A percentile compares a stretch with the other conserved stretches of the same genome.
These are phyloP conservation scores for Thyatira batis DNA, from an alignment of 2,888 invertebrate species.

Conservation along the genomic window DNA sequence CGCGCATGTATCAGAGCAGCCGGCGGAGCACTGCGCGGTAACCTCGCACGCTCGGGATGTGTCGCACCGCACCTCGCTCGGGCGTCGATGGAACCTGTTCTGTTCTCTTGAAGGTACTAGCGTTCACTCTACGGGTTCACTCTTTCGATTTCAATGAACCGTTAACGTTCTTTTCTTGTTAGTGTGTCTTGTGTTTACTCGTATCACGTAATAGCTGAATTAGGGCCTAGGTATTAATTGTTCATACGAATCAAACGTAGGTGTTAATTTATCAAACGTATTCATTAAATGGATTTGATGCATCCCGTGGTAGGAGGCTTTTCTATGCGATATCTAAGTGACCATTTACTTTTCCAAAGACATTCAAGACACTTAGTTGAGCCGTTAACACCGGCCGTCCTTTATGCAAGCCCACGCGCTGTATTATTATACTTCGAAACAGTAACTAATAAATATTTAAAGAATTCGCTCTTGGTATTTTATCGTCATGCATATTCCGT, in stretches of 20 bases:
- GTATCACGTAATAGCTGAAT: conserved; percentile 61
- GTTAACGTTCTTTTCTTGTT: conserved; percentile 73
- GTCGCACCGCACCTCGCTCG: conserved; percentile 31
- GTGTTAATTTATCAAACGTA: conserved; percentile 16
- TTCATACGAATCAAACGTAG: conserved; percentile 13
- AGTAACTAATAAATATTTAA: conserved; percentile 27
- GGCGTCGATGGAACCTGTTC: conserved; percentile 67
- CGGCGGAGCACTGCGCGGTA: conserved; percentile 71
- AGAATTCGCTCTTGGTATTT: conserved; percentile 23
- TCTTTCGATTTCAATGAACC: conserved; percentile 81
- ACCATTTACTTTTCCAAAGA: conserved; percentile 41
- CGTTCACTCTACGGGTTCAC: conserved; percentile 59
- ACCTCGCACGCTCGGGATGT: conserved; percentile 66
- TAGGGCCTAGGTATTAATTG: conserved; percentile 19
- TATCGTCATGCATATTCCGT: conserved; percentile 24
- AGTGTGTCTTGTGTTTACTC: conserved; percentile 56
- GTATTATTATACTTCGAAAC: conserved; percentile 17
- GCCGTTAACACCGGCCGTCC: conserved; percentile 54
- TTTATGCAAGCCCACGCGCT: conserved; percentile 62
- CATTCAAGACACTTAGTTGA: conserved; percentile 57
- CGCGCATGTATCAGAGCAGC: conserved; percentile 68
- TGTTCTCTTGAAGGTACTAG: conserved; percentile 61
- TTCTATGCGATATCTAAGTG: conserved; percentile 29
- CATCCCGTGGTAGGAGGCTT: background rate
- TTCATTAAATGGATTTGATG: background rate